phyloP scores from a whole-genome alignment of 2,113 vertebrate genomes.

The Nerophis lumbriciformis region DNA sequence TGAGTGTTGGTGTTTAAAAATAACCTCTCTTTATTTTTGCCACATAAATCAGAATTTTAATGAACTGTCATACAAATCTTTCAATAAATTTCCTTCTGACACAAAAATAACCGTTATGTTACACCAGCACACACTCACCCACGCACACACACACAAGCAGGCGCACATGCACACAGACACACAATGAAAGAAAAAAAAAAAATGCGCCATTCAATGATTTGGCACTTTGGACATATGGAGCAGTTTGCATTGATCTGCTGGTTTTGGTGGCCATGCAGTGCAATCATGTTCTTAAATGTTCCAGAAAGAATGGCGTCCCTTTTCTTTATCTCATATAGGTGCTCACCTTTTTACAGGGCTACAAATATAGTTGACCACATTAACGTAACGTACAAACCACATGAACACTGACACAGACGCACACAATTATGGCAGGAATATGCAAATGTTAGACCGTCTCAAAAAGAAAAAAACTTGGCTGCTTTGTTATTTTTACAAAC shows the following conservation, averaged over 20 bases:
- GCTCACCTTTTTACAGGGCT: slow-evolving; percentile 25
- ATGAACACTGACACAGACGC: slow-evolving; percentile 50
- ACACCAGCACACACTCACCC: slow-evolving; percentile 45
- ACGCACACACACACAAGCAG: slow-evolving; percentile 17
- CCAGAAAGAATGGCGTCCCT: slow-evolving; percentile 55
- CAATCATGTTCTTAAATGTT: slow-evolving; percentile 48
- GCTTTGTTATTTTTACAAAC: slow-evolving; percentile 41
- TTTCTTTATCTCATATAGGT: slow-evolving; percentile 36
- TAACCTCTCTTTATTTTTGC: slow-evolving; percentile 68
- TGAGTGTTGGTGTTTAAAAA: slow-evolving; percentile 66
- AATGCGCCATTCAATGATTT: slow-evolving; percentile 61
- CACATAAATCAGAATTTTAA: slow-evolving; percentile 66
- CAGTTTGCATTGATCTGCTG: slow-evolving; percentile 75
- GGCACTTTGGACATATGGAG: slow-evolving; percentile 74
- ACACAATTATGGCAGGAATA: slow-evolving; percentile 62
- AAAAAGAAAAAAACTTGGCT: slow-evolving; percentile 29
- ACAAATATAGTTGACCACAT: slow-evolving; percentile 58
- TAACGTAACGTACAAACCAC: slow-evolving; percentile 50
- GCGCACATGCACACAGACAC: slow-evolving; percentile 17
- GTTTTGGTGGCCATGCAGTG: slow-evolving; percentile 69
- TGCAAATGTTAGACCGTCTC: slow-evolving; percentile 49
- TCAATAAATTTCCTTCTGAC: slow-evolving; percentile 62
- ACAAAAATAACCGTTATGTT: slow-evolving; percentile 68
- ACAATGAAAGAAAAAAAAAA: slow-evolving; percentile 20
- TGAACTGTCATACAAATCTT: slow-evolving; percentile 70